These are phyloP conservation scores for Symphodus melops DNA, from an alignment of 2,113 vertebrate species.

Conservation along the genomic window DNA sequence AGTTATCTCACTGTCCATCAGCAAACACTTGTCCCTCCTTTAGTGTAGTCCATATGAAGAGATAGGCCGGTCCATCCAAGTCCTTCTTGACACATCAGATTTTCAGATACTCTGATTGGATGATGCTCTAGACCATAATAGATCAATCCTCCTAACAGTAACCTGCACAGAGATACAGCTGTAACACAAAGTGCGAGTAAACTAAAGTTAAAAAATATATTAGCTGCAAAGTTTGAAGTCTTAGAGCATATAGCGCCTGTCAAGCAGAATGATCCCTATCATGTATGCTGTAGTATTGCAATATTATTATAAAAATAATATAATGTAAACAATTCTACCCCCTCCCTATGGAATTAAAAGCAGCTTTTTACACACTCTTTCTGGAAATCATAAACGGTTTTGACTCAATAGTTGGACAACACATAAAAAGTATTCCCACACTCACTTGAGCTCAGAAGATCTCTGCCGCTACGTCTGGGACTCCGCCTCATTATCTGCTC, in stretches of 20 bases:
- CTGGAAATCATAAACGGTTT: too few species aligned
- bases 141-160: conserved; percentile 67
- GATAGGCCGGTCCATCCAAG: conserved; percentile 55
- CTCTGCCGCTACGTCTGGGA: conserved; percentile 88
- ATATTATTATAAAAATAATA: too few species aligned
- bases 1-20: conserved; percentile 50
- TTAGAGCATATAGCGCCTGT: too few species aligned
- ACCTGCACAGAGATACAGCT: conserved; percentile 50
- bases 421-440: too few species aligned
- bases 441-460: conserved; percentile 30
- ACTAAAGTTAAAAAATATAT: too few species aligned
- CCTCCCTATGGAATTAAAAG: too few species aligned
- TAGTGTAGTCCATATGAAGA: conserved; percentile 58
- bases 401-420: too few species aligned
- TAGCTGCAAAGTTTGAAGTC: too few species aligned
- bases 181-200: background rate
- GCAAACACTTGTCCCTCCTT: conserved; percentile 50
- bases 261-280: too few species aligned
- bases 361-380: too few species aligned
- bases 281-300: too few species aligned
- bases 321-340: too few species aligned
- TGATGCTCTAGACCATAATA: conserved; percentile 67
- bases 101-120: conserved; percentile 65
- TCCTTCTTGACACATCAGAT: conserved; percentile 43
- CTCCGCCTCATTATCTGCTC: conserved; percentile 85